phyloP scores from a whole-genome alignment of 1,140 invertebrate genomes.

The Ceratitis capitata region DNA sequence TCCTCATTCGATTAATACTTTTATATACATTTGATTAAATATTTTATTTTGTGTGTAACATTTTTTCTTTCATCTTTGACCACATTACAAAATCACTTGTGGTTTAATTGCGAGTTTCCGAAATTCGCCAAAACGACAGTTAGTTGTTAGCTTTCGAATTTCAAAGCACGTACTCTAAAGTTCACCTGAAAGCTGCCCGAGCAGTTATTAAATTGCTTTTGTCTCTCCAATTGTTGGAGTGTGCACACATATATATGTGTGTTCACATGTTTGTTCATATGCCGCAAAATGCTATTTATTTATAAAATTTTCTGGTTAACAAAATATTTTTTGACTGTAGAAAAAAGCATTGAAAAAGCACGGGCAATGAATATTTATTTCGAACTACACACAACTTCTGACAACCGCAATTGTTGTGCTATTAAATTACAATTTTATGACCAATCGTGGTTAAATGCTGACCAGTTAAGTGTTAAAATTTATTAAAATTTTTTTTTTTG shows the following conservation, averaged over 20 bases:
- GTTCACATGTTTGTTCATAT: not conserved
- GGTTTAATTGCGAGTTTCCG: not conserved
- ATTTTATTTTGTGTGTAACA: not conserved
- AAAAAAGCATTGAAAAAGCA: not conserved
- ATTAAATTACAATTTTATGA: conserved; percentile 25
- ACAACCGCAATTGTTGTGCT: conserved; percentile 22
- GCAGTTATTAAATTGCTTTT: not conserved
- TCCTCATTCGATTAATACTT: not conserved
- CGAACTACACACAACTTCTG: not conserved
- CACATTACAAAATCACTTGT: not conserved
- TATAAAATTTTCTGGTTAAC: not conserved
- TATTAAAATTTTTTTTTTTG: too few relatives aligned
- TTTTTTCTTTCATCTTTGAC: too few relatives aligned
- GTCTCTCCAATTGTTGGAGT: not conserved
- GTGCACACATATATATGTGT: not conserved
- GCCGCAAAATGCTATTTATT: not conserved
- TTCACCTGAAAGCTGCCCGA: not conserved
- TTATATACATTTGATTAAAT: not conserved
- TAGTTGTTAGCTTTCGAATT: not conserved
- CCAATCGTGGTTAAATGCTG: conserved; percentile 24
- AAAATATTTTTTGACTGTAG: not conserved
- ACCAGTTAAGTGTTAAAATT: not conserved
- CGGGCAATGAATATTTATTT: not conserved
- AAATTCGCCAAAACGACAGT: not conserved
- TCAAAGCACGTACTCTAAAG: not conserved